Base-by-base conservation (phyloP, 1,140 invertebrate genomes). In the Glossosoma conforme region DNA sequence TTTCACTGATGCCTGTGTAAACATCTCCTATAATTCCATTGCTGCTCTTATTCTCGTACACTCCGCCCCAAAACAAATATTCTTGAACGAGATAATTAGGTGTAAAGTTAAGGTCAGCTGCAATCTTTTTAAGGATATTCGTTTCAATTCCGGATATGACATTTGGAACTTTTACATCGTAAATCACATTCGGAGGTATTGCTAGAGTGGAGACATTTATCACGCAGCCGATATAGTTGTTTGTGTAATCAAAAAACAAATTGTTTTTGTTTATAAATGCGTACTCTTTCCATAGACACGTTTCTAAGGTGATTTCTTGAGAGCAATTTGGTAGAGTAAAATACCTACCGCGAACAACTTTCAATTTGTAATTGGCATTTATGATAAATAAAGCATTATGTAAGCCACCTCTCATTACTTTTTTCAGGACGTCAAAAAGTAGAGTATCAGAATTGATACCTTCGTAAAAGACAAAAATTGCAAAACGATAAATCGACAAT, bases 11-110 rank as follows among this genome's bases (percentile, higher is more conserved):
- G 11, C 42, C 33, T 2, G 21, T 11, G 10, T 38, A 19, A 3
- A 52, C 50, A 2, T 52, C 50, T 11, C 50, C 50, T 2, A 52
- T 10, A 20, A 52, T 44, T 40, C 50, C 50, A 10, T 28, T 28
- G 13, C 42, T n/a, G 2, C 35, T 20, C 1, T 32, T 32, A 13
- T 51, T 37, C 1, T 28, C 42, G 6, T 14, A 17, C 1, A 44
- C 17, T 21, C 43, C 50, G 1, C 50, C 50, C 43, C 50, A 45
- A 1, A 20, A n/a, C 15, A 25, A 20, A 14, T 28, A 14, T 14
- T 19, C 2, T 35, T 52, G 13, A 8, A 44, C 30, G 11, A 19
- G 11, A 30, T 44, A 13, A 30, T 45, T 44, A 2, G 33, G 17
- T 1, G 38, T 40, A n/a, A 52, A 52, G 15, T 45, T 52, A 33